A percentile compares a stretch with the other conserved stretches of the same genome.
phyloP scores from a whole-genome alignment of 2,888 invertebrate species.

The Lagria hirta region DNA sequence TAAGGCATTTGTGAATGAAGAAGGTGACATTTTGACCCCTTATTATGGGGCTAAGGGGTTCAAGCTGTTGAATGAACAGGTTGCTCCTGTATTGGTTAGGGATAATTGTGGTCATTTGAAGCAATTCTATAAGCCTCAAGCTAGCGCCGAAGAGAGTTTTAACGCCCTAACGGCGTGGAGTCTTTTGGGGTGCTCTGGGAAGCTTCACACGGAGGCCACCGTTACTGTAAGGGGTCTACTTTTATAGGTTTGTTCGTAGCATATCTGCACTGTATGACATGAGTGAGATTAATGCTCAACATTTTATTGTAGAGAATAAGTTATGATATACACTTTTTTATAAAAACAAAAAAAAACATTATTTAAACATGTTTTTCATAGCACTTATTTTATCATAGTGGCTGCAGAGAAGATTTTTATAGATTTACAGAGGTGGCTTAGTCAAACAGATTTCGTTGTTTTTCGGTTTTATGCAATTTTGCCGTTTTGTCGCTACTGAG shows the following conservation, averaged over 20 bases:
- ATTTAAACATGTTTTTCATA: too few relatives aligned
- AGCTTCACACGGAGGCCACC: constrained; percentile 42
- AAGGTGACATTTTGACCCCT: constrained; percentile 64
- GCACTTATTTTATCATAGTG: too few relatives aligned
- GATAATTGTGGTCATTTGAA: constrained; percentile 55
- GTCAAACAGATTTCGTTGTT: too few relatives aligned
- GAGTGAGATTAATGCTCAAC: too few relatives aligned
- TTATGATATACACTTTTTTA: too few relatives aligned
- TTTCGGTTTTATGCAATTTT: too few relatives aligned
- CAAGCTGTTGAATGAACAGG: constrained; percentile 63
- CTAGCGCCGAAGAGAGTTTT: constrained; percentile 40
- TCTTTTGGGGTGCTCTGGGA: constrained; percentile 43
- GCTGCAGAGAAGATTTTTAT: too few relatives aligned
- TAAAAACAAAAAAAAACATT: too few relatives aligned
- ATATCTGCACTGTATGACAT: too few relatives aligned
- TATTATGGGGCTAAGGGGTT: constrained; percentile 77
- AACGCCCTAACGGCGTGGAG: constrained; percentile 44
- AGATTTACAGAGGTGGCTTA: too few relatives aligned
- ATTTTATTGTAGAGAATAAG: too few relatives aligned
- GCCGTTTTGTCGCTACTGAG: too few relatives aligned
- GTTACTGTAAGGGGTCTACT: constrained; percentile 55
- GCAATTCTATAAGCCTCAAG: constrained; percentile 41
- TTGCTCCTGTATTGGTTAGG: constrained; percentile 56
- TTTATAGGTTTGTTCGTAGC: constrained; percentile 1
- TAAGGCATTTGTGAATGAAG: constrained; percentile 40